Base-by-base conservation (phyloP, 2,113 vertebrate genomes). In the Leptobrachium leishanense region DNA sequence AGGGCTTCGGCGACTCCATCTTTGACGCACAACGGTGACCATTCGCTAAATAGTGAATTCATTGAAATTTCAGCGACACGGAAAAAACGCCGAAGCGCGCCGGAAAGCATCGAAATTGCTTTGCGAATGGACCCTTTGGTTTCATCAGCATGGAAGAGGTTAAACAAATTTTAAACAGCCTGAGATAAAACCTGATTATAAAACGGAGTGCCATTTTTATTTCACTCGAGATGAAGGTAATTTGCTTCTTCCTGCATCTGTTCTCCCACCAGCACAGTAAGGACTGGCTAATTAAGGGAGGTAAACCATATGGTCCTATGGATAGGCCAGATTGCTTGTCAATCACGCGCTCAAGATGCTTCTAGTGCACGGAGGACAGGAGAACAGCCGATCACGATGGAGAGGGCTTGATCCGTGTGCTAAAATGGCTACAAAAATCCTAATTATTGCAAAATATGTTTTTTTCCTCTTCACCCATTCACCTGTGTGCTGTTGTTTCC, bases 261-360 rank as follows among this genome's bases (percentile, higher is more conserved):
- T 88, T 92, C 92, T 88, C 88, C 92, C 90, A 90, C 92, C 90
- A 92, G 85, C 91, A 87, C 88, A 91, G 90, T 88, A 85, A 93
- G 91, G 91, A 89, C 88, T 44, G 79, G 88, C 91, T 94, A 94
- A 94, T 94, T 93, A 94, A 89, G 81, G 88, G 88, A 90, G 87
- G 87, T 86, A 91, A 93, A 92, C 91, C 93, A 92, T 92, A 94
- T 92, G 92, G 92, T 94, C 92, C 89, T 90, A 91, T 90, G 91
- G 90, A 90, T 91, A 90, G 90, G 90, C 90, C 92, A 94, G 92
- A 92, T 90, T 93, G 93, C 86, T 86, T 87, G 89, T 91, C 93
- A 93, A 87, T 92, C 90, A 88, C 86, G 72, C 85, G 82, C 88
- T 88, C 89, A 88, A 87, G 54, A 8, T 82, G 85, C 86, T 84